Base-by-base conservation (phyloP, 37 sponge, comb jelly and placozoan species). In the Crambe crambe region DNA sequence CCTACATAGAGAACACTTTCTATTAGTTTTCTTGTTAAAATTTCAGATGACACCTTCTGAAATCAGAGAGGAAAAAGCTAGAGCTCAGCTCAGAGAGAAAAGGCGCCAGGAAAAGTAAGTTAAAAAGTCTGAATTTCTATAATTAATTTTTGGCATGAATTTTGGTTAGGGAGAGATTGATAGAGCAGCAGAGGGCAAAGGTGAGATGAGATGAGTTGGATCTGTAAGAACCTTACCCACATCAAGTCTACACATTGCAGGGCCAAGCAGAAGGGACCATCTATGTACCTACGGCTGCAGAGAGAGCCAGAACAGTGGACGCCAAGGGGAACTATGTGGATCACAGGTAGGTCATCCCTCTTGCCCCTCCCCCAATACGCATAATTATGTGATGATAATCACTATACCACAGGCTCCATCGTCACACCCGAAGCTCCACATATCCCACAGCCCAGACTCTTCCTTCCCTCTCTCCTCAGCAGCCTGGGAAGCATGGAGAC, bases 1-100 rank as follows among this genome's bases (percentile, higher is more conserved):
- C 4, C 47, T 42, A 2, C 1, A n/a, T n/a, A n/a, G n/a, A n/a
- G n/a, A n/a, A n/a, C n/a, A n/a, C n/a, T n/a, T n/a, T n/a, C n/a
- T 54, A 18, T 54, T 10, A 20, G 56, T 54, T 10, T 54, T 10
- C 18, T 56, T 38, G n/a, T n/a, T n/a, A n/a, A n/a, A n/a, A n/a
- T n/a, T 77, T 3, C 58, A 92, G 88, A 83, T 92, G 84, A 92
- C 88, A 30, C n/a, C 75, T 56, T 22, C 85, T n/a, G 92, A 92
- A 39, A 83, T 92, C 35, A 32, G 88, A n/a, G 81, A 87, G 60
- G 75, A 92, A 25, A 79, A 61, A 42, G 85, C 84, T 0, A 67
- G 92, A 41, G 73, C 1, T 22, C 62, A 63, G 47, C 58, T 44
- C 2, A 54, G 74, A 47, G 36, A 73, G 26, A 72, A 40, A 58